Evolutionary conservation across 2,888 invertebrate species (phyloP).

Genomic region (Leucophenga montana): DNA sequence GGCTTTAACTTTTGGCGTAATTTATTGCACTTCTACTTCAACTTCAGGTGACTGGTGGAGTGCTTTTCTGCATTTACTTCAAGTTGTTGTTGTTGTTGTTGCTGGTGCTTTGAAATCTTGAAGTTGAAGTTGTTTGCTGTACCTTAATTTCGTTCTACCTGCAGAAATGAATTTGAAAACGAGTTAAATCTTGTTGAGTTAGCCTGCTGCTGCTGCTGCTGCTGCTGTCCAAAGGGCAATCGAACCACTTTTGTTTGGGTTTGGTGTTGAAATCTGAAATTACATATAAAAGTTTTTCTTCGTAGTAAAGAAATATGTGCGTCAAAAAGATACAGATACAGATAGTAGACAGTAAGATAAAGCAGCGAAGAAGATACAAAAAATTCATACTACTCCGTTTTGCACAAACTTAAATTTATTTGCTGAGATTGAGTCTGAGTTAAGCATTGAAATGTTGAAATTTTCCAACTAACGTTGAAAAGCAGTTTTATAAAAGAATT

Average conservation of each 20-base stretch:
- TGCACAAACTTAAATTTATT: background rate
- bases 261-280: no score
- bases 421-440: background rate
- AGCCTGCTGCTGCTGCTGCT: no score
- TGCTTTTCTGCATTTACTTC: background rate
- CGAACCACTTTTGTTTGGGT: no score
- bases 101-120: conserved; percentile 3
- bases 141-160: background rate
- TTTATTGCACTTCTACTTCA: conserved; percentile 48
- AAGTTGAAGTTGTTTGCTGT: conserved; percentile 1
- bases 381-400: background rate
- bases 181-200: background rate
- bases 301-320: no score
- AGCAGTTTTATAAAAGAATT: no score
- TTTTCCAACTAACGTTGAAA: no score
- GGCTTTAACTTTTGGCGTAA: conserved; percentile 60
- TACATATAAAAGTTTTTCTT: no score
- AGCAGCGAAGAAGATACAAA: no score
- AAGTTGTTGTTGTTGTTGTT: conserved; percentile 8
- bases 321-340: no score
- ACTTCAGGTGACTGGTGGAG: background rate
- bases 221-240: no score
- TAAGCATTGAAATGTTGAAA: no score
- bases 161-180: conserved; percentile 14
- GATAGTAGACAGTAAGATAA: no score